A percentile compares a stretch with the other conserved stretches of the same genome.
Evolutionary conservation across 1,140 invertebrate species (phyloP).

Genomic region (Papilio helenus): DNA sequence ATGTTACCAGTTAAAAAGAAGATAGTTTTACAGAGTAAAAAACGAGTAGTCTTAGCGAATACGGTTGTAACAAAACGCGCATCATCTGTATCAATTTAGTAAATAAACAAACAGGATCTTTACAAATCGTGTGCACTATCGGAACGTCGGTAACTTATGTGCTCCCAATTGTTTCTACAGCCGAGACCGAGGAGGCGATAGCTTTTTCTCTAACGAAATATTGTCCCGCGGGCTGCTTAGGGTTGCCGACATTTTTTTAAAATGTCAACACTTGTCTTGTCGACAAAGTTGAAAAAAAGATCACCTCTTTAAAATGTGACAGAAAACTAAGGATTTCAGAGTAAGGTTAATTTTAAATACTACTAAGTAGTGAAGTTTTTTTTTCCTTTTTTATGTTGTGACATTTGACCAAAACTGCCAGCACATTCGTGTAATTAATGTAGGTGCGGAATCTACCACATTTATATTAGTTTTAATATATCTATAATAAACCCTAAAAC

Average conservation of each 20-base stretch:
- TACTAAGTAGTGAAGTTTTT: neutral
- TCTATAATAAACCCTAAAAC: neutral
- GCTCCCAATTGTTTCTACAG: constrained; percentile 44
- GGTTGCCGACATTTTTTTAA: constrained; percentile 3
- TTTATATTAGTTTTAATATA: neutral
- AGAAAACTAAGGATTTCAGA: too few relatives aligned
- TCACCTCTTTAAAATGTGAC: too few relatives aligned
- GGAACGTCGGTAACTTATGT: constrained; percentile 46
- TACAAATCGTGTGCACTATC: constrained; percentile 43
- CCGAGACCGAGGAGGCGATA: constrained; percentile 45
- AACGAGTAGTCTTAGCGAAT: neutral
- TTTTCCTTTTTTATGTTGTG: too few relatives aligned
- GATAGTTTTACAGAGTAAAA: neutral
- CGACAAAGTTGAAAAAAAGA: too few relatives aligned
- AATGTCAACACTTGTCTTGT: neutral
- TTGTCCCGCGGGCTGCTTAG: constrained; percentile 20
- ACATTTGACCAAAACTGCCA: too few relatives aligned
- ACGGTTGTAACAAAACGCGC: neutral
- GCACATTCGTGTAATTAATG: too few relatives aligned
- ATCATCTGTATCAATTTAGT: constrained; percentile 40
- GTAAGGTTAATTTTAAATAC: neutral
- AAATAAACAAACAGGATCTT: constrained; percentile 43
- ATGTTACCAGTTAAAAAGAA: neutral
- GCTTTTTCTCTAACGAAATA: constrained; percentile 37
- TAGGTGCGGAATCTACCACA: neutral